phyloP scores from a whole-genome alignment of 2,888 invertebrate genomes.

The Folsomia manolachei region DNA sequence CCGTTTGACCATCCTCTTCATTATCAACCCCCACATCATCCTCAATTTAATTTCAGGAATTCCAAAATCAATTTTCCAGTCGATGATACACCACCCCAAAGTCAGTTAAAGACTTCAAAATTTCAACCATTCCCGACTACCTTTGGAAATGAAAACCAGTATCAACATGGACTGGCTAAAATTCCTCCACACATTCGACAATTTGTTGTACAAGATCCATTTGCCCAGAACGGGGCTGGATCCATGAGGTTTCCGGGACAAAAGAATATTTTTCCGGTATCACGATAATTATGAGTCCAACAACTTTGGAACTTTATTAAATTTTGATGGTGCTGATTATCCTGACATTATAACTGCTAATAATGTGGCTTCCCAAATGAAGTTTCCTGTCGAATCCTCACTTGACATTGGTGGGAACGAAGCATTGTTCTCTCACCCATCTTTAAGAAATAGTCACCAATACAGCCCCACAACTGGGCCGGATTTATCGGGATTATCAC shows the following conservation, averaged over 20 bases:
- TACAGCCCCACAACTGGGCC: not conserved
- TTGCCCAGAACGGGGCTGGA: too few species aligned
- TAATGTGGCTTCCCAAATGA: not conserved
- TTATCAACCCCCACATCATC: not conserved
- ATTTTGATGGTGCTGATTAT: not conserved
- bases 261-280: too few species aligned
- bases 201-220: not conserved
- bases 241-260: too few species aligned
- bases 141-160: not conserved
- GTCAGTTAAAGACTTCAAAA: too few species aligned
- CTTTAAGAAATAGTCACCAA: not conserved
- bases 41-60: not conserved
- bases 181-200: not conserved
- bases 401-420: not conserved
- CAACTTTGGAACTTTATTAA: not conserved
- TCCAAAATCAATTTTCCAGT: not conserved
- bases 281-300: not conserved
- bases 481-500: too few species aligned
- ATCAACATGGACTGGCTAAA: not conserved
- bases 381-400: not conserved
- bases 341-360: not conserved
- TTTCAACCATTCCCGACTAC: not conserved
- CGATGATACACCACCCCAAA: too few species aligned
- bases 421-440: not conserved
- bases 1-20: not conserved